Evolutionary conservation across 2,888 invertebrate genomes (phyloP), one percentile per base, ranked within the genome.

Genomic region (Heliconius ethilla): DNA sequence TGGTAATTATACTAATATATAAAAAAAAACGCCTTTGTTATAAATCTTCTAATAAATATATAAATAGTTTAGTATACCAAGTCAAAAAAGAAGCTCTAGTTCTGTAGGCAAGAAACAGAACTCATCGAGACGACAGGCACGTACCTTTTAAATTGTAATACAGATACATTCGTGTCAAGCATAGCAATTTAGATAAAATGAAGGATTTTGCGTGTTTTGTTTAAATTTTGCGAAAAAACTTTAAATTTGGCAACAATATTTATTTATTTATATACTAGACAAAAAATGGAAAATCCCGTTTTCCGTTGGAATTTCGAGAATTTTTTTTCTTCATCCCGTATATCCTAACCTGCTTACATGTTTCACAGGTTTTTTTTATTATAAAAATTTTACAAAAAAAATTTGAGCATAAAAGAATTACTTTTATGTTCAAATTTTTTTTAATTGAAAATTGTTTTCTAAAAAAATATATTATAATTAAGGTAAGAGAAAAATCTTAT

Each of bases 121-220:
- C 72, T 72, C 72, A 55, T 72, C 59, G 37, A 59, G 59, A 37
- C n/a, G 59, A 33, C 33, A 37, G 37, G n/a, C 72, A 72, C 59
- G 72, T 59, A 33, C 37, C 72, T 59, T 37, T 59, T 15, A 37
- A 72, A 72, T 72, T 72, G 72, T 72, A 37, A 59, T 59, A 59
- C 33, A 72, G 72, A 72, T 37, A 72, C 55, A n/a, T 4, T 72
- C 72, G 72, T 72, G 72, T 59, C 72, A 37, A n/a, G 72, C 72
- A 29, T 72, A 72, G 59, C 25, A 59, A 72, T 37, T 59, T n/a
- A 22, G 29, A 59, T 59, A 72, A 72, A 59, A 59, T 37, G 55
- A 59, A 37, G n/a, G n/a, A 72, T 37, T 33, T 33, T 33, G 9
- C 72, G 1, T 33, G 25, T 59, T 3, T 9, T 37, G 22, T 27